Percentiles rank a stretch among this genome's conserved stretches.
phyloP scores from a whole-genome alignment of 2,113 vertebrate species.

The Anser brachyrhynchus region DNA sequence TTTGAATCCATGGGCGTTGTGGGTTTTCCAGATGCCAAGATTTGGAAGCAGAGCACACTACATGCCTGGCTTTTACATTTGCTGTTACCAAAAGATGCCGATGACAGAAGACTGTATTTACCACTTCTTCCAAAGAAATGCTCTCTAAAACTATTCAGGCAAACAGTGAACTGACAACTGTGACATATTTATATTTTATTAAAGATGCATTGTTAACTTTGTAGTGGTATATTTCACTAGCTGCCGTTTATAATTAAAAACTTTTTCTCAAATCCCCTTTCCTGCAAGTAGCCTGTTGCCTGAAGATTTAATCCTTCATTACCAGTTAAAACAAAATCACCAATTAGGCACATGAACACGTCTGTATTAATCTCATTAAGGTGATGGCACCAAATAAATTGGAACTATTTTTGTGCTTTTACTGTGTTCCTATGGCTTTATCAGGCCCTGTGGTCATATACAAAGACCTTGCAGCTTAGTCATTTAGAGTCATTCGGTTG shows the following conservation, averaged over 20 bases:
- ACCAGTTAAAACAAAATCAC: constrained; percentile 88
- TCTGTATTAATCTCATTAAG: constrained; percentile 89
- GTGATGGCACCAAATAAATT: constrained; percentile 89
- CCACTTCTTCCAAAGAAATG: neutral
- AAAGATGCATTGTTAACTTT: constrained; percentile 63
- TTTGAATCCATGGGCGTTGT: fast-evolving
- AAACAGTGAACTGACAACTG: neutral
- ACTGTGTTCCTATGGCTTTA: constrained; percentile 87
- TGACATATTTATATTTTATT: neutral
- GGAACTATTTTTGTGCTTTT: constrained; percentile 88
- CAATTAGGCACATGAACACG: constrained; percentile 88
- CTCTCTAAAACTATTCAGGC: neutral
- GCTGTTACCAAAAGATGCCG: neutral
- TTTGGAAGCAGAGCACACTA: neutral
- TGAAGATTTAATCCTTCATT: constrained; percentile 88
- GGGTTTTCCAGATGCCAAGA: neutral
- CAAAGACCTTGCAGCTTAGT: constrained; percentile 85
- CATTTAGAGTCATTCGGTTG: constrained; percentile 89
- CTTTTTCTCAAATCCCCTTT: constrained; percentile 62
- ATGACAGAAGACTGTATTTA: fast-evolving
- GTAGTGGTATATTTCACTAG: constrained; percentile 35
- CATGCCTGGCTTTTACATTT: neutral
- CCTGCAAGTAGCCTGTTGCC: constrained; percentile 79
- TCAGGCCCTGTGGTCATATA: constrained; percentile 87
- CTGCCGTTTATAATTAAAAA: constrained; percentile 79